Base-by-base conservation (phyloP, 2,113 vertebrate species). In the Pogonocichla stellata region DNA sequence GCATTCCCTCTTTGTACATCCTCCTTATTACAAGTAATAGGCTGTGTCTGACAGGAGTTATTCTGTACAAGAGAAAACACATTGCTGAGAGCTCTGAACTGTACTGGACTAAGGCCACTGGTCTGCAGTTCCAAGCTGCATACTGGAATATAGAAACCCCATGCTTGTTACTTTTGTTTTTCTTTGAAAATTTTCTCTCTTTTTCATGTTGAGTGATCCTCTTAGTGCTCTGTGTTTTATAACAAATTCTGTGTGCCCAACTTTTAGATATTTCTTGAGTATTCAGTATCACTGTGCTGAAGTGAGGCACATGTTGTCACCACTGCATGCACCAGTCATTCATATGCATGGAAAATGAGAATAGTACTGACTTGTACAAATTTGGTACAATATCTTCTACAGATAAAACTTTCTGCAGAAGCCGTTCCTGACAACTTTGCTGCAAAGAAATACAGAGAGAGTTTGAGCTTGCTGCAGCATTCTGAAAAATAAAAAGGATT, bases 401-500 rank as follows among this genome's bases (percentile, higher is more conserved):
- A 29, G 50, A 42, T 54, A 83, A 93, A 90, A 71, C 83, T 33
- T 24, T 43, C 48, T 93, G 74, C 51, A 85, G 51, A 58, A 73
- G 57, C 62, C 42, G 33, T 60, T 78, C 70, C 66, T 95, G 84
- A 80, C 45, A 93, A 77, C 45, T 62, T 40, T 69, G 40, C 75
- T 85, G 88, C 80, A 84, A 74, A 95, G 89, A 94, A 81, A 95
- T 53, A 86, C 15, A 73, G 66, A 74, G 38, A 54, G 61, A 60
- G 10, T 34, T 80, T 67, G 42, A 90, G 45, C 78, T 75, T 86
- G 29, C 45, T 91, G 58, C 28, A 28, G 74, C 80, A 69, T 94
- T 90, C 60, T 89, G 78, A 80, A 83, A 93, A 83, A 86, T 42
- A 70, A 85, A 94, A 94, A 42, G 58, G 66, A 64, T 66, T 72